Base-by-base conservation (phyloP, 2,888 invertebrate genomes). In the Camponotus fellah region DNA sequence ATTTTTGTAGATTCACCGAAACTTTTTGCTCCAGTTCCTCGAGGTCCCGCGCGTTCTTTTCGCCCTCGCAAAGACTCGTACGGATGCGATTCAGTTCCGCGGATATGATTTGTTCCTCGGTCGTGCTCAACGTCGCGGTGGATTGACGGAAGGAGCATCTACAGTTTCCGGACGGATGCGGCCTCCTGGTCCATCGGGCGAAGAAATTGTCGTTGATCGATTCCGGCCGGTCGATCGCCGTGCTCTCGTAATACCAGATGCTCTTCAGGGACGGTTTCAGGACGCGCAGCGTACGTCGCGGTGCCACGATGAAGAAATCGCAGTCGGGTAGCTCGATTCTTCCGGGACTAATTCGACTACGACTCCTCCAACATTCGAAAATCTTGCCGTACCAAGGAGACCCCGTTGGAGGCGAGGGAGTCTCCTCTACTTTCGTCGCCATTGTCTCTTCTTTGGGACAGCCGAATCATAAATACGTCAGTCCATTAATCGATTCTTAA, bases 181-280 rank as follows among this genome's bases (percentile, higher is more conserved):
- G 94, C 26, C 93, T 87, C 53, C 88, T 91, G 17, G 93, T 92
- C 94, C 94, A 94, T 0, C 93, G 91, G 0, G 93, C 88, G 68
- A 93, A 93, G 84, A 95, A 94, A 80, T 94, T 94, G 62, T 94
- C 94, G 80, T 93, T 92, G 17, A 94, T 88, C 6, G 94, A 93
- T 75, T 94, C 94, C 0, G 93, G 93, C 34, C 93, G 86, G 6
- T 93, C 92, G 65, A 84, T 89, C 14, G 87, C 85, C 37, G 85
- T 76, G 32, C 86, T 91, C 43, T 93, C 93, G 84, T 94, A 93
- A 65, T 90, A 93, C 83, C 89, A 87, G 32, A 89, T 88, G 75
- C 90, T 91, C 43, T 89, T 91, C 34, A 92, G 66, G n/a, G 88
- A 43, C 34, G 93, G 92, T 3, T 89, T 87, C 4, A 94, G 82